Evolutionary conservation across 2,113 vertebrate species (phyloP), one percentile per base, ranked within the genome.

Genomic region (Rhea americana): DNA sequence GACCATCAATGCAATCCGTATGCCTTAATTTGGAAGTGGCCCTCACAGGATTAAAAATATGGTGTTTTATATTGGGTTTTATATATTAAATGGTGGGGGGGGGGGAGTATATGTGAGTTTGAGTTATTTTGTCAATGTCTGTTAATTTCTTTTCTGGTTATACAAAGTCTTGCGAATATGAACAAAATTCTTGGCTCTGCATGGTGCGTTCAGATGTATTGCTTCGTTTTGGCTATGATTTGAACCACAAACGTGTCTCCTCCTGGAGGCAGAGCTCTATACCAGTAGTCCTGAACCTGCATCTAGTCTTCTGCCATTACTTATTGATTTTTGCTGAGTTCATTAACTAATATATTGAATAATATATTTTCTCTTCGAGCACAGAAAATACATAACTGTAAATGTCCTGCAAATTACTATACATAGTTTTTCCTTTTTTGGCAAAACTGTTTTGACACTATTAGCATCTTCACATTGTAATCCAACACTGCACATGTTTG

Each of bases 21-120:
- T 8, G 11, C 28, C 11, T 2, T 28, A 24, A 30, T 5, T 1
- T 30, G 17, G 18, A 72, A 79, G 48, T 4, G 14, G 32, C 0
- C 0, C 17, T n/a, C 43, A 35, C 13, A 28, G 45, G 22, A 5
- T 56, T 37, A 62, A 62, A 75, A 68, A 39, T 7, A 55, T 0
- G 1, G 9, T 35, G 30, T 0, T 80, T 80, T 25, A 18, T 12
- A 48, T 39, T 18, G 13, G n/a, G 35, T 35, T 35, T 35, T 35
- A 35, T 35, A 35, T 35, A 35, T 35, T 35, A 35, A 35, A 35
- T 35, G 35, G 35, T 35, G 35, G 26, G 1, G 14, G 30, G 8
- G 5, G 6, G 21, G 19, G 55, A 67, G 8, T 7, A 15, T 8
- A 3, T 13, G 26, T 14, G 45, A 47, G 20, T 74, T 13, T 14